Base-by-base conservation (phyloP, 2,888 invertebrate species). In the Acleris literana region DNA sequence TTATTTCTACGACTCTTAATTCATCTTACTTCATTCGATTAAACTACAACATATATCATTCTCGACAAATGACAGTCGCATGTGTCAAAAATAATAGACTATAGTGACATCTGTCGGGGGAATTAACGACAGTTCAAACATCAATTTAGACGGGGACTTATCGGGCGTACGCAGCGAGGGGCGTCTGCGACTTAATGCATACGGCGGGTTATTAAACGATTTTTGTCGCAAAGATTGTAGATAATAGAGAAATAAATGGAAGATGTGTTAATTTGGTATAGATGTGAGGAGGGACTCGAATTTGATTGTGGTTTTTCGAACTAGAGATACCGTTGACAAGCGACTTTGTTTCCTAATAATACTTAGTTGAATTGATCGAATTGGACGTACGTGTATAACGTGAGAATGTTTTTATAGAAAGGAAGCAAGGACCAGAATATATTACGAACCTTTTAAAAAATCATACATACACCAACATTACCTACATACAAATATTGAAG, bases 81-180 rank as follows among this genome's bases (percentile, higher is more conserved):
- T 84, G 85, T 87, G 90, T 89, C 89, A 88, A 88, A 92, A 91
- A 87, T 92, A 91, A 91, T 90, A 86, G 90, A 86, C 83, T 81
- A 74, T 76, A 82, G 83, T 80, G 91, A 89, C 91, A 91, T 88
- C 86, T 92, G 91, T 87, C 85, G 78, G 75, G 82, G 82, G 86
- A 85, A 87, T 90, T 91, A 91, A 91, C 91, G 89, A 85, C 84
- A 86, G 86, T 90, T 91, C 89, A 91, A 92, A 92, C 89, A 90
- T 87, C 90, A 87, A 90, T 90, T 90, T 86, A 76, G 85, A 71
- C 71, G 78, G 78, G 77, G 81, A 85, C 87, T 90, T 92, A 91
- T 90, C 90, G 86, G 78, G 57, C 51, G 69, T 75, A 68, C 72
- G 78, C 90, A 87, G 88, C 71, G 76, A 78, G 76, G 86, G 88